These are phyloP conservation scores for Slavum lentiscoides DNA, from an alignment of 2,888 invertebrate genomes.

Conservation along the genomic window DNA sequence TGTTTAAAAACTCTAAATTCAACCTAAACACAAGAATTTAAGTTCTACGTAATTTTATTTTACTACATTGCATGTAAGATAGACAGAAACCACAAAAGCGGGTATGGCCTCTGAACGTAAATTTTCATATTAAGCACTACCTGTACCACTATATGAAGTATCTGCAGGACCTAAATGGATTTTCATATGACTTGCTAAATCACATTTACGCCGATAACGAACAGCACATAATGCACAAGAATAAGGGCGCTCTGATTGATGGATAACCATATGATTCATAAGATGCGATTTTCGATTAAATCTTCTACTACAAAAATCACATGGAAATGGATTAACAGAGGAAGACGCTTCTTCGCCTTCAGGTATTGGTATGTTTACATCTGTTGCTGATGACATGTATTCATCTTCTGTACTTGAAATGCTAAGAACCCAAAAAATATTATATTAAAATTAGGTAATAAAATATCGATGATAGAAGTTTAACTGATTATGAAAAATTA, in stretches of 20 bases:
- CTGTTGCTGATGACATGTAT: slow-evolving; percentile 66
- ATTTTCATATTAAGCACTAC: neutral
- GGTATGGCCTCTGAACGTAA: neutral
- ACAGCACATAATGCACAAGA: slow-evolving; percentile 78
- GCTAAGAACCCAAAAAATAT: slow-evolving; percentile 57
- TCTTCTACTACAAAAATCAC: slow-evolving; percentile 81
- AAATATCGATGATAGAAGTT: too few species aligned
- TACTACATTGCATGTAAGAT: neutral
- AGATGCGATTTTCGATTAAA: slow-evolving; percentile 82
- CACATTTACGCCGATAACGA: slow-evolving; percentile 76
- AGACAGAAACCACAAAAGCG: neutral
- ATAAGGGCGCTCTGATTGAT: slow-evolving; percentile 81
- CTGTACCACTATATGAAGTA: slow-evolving; percentile 4
- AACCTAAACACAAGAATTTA: neutral
- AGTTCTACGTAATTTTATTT: neutral
- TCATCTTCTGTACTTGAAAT: slow-evolving; percentile 64
- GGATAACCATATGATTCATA: slow-evolving; percentile 85
- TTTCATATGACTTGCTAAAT: slow-evolving; percentile 81
- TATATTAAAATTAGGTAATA: neutral
- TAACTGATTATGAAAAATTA: too few species aligned
- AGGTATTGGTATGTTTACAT: slow-evolving; percentile 75
- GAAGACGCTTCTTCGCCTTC: slow-evolving; percentile 68
- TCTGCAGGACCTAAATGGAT: slow-evolving; percentile 59
- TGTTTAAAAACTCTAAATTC: neutral
- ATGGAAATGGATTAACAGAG: slow-evolving; percentile 70